Conservation (phyloP, 2,888 invertebrate species). For the Copidosoma aretas region DNA sequence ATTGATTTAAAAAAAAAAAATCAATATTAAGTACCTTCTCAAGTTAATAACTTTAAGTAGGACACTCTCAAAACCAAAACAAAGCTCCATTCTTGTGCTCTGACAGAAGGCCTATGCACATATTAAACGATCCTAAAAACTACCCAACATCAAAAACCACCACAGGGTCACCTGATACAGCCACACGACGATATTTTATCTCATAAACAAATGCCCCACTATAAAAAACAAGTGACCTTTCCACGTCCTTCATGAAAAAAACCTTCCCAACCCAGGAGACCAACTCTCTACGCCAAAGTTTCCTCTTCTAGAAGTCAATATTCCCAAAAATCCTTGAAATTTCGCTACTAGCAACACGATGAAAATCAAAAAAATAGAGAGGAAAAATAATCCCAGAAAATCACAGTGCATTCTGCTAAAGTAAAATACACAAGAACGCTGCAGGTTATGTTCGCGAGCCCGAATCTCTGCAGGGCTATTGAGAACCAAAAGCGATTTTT, state of each 20-base stretch:
- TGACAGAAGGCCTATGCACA: background rate
- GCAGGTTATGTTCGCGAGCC: constrained; percentile 7
- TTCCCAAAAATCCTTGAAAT: constrained; percentile 3
- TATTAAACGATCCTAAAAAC: background rate
- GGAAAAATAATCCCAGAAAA: background rate
- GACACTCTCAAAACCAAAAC: constrained; percentile 14
- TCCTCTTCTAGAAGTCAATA: too few species aligned
- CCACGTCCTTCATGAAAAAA: constrained; percentile 42
- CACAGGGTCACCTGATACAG: too few species aligned
- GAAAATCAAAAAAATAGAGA: background rate
- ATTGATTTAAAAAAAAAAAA: too few species aligned
- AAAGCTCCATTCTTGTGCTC: background rate
- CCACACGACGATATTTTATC: background rate
- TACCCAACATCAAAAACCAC: background rate
- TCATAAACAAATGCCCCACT: background rate
- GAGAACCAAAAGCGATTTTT: too few species aligned
- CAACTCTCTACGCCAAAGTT: too few species aligned
- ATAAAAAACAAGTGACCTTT: constrained; percentile 43
- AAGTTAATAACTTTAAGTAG: too few species aligned
- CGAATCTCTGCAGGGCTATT: background rate
- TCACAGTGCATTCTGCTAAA: background rate
- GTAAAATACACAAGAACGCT: background rate
- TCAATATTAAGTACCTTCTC: too few species aligned
- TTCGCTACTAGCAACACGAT: background rate
- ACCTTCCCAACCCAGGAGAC: too few species aligned